phyloP scores from a whole-genome alignment of 2,888 invertebrate species.

The Tuberolachnus salignus region DNA sequence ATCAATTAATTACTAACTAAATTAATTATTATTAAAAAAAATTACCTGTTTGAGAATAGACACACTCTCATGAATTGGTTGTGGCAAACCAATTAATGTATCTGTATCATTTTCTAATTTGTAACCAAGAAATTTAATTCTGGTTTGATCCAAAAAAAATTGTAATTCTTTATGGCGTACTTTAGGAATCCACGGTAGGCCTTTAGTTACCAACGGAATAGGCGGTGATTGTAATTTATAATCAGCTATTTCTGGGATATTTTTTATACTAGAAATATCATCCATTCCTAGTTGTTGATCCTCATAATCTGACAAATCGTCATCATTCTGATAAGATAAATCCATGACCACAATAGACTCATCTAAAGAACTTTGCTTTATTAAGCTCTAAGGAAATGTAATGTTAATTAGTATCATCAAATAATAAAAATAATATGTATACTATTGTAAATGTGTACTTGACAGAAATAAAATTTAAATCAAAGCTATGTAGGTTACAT shows the following conservation, averaged over 20 bases:
- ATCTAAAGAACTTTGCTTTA: conserved; percentile 91
- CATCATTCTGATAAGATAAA: conserved; percentile 65
- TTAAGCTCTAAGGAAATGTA: conserved; percentile 68
- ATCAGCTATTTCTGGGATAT: conserved; percentile 30
- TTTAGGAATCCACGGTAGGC: conserved; percentile 95
- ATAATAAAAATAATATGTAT: too few relatives aligned
- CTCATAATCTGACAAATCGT: conserved; percentile 64
- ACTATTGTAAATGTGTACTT: too few relatives aligned
- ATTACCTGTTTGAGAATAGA: conserved; percentile 75
- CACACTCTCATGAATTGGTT: conserved; percentile 95
- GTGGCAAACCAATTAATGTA: conserved; percentile 92
- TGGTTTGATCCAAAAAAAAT: conserved; percentile 85
- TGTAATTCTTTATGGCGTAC: conserved; percentile 93
- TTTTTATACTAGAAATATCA: conserved; percentile 41
- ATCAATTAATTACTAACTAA: too few relatives aligned
- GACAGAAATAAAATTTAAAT: too few relatives aligned
- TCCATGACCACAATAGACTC: conserved; percentile 67
- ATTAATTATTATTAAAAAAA: background rate
- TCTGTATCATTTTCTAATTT: conserved; percentile 80
- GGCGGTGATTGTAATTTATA: conserved; percentile 34
- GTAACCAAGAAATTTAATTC: conserved; percentile 96
- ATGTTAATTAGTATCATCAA: background rate
- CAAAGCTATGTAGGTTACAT: too few relatives aligned
- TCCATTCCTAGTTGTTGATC: conserved; percentile 63
- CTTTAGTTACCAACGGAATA: conserved; percentile 61